These are phyloP conservation scores for Aphrocallistes beatrix DNA, from an alignment of 37 sponge, comb jelly and placozoan genomes.

Conservation along the genomic window DNA sequence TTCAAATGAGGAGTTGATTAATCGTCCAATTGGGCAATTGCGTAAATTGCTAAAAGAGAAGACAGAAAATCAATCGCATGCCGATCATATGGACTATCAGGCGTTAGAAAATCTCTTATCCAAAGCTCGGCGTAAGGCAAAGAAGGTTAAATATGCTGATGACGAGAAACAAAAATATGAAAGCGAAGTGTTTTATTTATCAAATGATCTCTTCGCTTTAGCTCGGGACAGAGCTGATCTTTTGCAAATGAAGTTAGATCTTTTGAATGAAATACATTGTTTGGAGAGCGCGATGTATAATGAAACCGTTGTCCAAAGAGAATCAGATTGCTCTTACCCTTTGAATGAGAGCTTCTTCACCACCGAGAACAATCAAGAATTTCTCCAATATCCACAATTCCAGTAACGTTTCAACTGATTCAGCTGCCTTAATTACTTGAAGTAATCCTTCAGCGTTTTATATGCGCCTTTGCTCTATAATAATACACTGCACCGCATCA, in stretches of 20 bases:
- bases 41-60: not conserved
- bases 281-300: too few species aligned
- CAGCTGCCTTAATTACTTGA: too few species aligned
- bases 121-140: not conserved
- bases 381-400: too few species aligned
- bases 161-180: not conserved
- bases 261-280: not conserved
- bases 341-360: too few species aligned
- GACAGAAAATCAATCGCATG: not conserved
- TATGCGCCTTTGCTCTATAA: too few species aligned
- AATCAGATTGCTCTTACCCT: too few species aligned
- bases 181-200: not conserved
- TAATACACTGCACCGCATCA: too few species aligned
- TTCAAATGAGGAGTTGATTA: slow-evolving; percentile 5
- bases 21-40: not conserved
- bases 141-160: not conserved
- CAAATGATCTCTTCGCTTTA: not conserved
- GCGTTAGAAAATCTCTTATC: not conserved
- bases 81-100: not conserved
- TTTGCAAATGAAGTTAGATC: not conserved
- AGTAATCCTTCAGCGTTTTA: too few species aligned
- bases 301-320: too few species aligned
- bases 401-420: too few species aligned
- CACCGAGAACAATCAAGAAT: too few species aligned
- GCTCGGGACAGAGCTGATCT: not conserved